These are phyloP conservation scores for Hiodon alosoides DNA, from an alignment of 2,113 vertebrate species.

Conservation along the genomic window DNA sequence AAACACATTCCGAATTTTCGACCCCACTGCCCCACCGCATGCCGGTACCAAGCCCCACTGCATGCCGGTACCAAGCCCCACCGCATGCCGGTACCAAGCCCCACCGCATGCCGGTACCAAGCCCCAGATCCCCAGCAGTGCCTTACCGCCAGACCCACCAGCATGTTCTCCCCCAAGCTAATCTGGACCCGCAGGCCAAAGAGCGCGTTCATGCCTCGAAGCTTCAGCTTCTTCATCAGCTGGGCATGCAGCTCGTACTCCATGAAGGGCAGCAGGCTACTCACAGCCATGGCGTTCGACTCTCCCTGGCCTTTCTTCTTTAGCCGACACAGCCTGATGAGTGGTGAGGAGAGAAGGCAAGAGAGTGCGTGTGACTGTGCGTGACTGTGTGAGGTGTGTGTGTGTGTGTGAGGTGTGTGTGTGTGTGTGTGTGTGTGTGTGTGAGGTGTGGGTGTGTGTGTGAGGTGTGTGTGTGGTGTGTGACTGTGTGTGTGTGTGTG, in stretches of 20 bases:
- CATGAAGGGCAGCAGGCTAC: constrained; percentile 93
- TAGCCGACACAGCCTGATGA: constrained; percentile 79
- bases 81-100: no score
- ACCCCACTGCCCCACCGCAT: no score
- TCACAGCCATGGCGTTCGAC: constrained; percentile 88
- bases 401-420: not conserved
- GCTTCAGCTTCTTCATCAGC: constrained; percentile 95
- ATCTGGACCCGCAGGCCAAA: constrained; percentile 94
- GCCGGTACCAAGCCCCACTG: no score
- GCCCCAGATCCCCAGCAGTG: no score
- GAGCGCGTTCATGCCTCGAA: constrained; percentile 91
- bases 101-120: no score
- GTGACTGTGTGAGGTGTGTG: no score
- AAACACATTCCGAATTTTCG: no score
- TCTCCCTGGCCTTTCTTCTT: constrained; percentile 98
- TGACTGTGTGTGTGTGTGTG: not conserved
- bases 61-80: no score
- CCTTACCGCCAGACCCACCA: constrained; percentile 86
- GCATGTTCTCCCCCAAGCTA: constrained; percentile 93
- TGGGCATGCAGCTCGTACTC: constrained; percentile 98
- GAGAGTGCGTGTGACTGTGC: no score
- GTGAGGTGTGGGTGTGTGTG: not conserved
- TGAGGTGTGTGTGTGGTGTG: not conserved
- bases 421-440: not conserved
- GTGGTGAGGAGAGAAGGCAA: not conserved